Base-by-base conservation (phyloP, 2,888 invertebrate genomes). In the Harmothoe impar region DNA sequence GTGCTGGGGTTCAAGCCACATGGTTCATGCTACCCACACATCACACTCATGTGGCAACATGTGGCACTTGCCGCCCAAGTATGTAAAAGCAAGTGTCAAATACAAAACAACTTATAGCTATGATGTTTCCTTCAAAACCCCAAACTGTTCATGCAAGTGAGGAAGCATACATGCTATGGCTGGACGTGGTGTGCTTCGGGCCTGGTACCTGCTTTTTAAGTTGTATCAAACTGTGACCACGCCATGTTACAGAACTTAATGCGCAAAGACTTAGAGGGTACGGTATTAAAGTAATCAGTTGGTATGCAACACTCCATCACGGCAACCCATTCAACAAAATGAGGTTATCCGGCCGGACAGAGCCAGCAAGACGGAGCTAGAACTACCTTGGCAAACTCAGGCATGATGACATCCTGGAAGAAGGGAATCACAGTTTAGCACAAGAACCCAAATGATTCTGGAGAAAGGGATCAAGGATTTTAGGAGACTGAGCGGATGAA, bases 361-460 rank as follows among this genome's bases (percentile, higher is more conserved):
- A 62, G 62, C 62, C n/a, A n/a, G 62, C 62, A n/a, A 62, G 23
- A 62, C 15, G 23, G 7, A 62, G 31, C 77, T 77, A 77, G 25
- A 81, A 81, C 81, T 86, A 86, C 86, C 86, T 86, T 86, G 17
- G 20, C 86, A 86, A 86, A 86, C 52, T 54, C 86, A 54, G 86
- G 86, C 86, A 86, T 86, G 86, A 86, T 56, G 86, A 86, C 86
- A 29, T 86, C 86, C 86, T 86, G 54, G 54, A 86, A 86, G 86
- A 86, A 56, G n/a, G 35, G 81, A 81, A 81, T 33, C 15, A 81
- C 35, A 81, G 35, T 33, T 81, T 35, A 31, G 77, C 62, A 62
- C n/a, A 62, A n/a, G 62, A 20, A 62, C 62, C 62, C 62, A 62
- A 3, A n/a, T 20, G 62, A 62, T 62, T 20, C 62, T 62, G 7